A percentile compares a stretch with the other conserved stretches of the same genome.
These are phyloP conservation scores for Trachelus troglodyta DNA, from an alignment of 2,888 invertebrate species.

Conservation along the genomic window DNA sequence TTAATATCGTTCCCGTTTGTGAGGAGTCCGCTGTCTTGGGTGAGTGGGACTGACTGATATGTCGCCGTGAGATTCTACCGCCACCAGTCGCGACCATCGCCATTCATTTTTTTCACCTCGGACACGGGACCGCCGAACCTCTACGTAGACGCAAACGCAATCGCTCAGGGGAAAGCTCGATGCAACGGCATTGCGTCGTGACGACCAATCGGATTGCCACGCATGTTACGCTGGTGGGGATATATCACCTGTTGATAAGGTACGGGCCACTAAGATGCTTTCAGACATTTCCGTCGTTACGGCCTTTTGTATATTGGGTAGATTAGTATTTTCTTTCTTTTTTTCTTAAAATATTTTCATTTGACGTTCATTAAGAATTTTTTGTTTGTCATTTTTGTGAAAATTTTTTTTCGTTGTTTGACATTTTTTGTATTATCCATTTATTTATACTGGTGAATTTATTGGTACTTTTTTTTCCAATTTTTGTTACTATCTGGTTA, in stretches of 20 bases:
- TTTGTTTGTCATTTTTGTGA: not conserved
- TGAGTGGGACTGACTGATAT: slow-evolving; percentile 12
- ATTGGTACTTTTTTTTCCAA: not conserved
- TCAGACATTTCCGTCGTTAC: not conserved
- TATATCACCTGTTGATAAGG: not conserved
- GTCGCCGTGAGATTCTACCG: not conserved
- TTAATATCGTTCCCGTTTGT: slow-evolving; percentile 32
- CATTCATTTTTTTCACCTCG: not conserved
- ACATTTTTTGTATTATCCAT: too few species aligned
- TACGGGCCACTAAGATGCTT: not conserved
- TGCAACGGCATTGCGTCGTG: not conserved
- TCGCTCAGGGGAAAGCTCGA: not conserved
- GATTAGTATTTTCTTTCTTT: not conserved
- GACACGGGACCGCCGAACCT: not conserved
- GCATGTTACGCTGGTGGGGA: not conserved
- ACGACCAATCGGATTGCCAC: not conserved
- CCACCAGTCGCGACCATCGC: not conserved
- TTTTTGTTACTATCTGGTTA: not conserved
- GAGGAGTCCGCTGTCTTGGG: slow-evolving; percentile 25
- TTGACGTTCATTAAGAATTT: not conserved
- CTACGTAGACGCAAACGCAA: not conserved
- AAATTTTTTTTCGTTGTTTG: too few species aligned
- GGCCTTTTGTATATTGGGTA: not conserved
- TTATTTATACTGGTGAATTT: not conserved
- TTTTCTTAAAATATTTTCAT: not conserved